Percentiles rank a stretch among this genome's conserved stretches.
phyloP scores from a whole-genome alignment of 2,888 invertebrate species.

The Leptopilina syphax region DNA sequence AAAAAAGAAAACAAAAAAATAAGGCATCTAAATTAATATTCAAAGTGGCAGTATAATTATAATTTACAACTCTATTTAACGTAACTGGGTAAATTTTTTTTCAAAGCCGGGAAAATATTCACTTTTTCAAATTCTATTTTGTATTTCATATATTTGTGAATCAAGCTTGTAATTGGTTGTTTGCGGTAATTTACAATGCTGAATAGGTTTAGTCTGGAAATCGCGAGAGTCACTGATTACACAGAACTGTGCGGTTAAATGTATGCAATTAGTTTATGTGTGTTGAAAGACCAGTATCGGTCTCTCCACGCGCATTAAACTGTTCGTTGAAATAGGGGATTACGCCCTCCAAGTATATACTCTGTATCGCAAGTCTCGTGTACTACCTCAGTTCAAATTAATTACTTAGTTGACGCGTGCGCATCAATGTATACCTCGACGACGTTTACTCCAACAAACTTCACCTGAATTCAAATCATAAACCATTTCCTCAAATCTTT shows the following conservation, averaged over 20 bases:
- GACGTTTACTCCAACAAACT: constrained; percentile 53
- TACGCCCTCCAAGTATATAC: constrained; percentile 50
- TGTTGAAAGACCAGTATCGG: constrained; percentile 49
- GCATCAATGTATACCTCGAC: constrained; percentile 53
- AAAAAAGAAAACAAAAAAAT: neutral
- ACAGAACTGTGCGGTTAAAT: constrained; percentile 34
- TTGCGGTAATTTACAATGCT: constrained; percentile 18
- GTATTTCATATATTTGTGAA: neutral
- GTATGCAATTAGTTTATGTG: constrained; percentile 39
- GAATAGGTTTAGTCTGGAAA: constrained; percentile 23
- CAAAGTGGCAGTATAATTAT: no score
- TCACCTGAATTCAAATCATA: constrained; percentile 50
- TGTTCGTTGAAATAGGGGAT: constrained; percentile 53
- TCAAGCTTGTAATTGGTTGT: constrained; percentile 4
- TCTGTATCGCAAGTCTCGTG: constrained; percentile 54
- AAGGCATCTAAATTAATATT: no score
- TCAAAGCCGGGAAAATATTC: no score
- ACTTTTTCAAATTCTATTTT: neutral
- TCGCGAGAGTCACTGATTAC: constrained; percentile 36
- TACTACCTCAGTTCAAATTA: constrained; percentile 55
- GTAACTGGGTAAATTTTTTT: no score
- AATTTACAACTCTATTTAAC: no score
- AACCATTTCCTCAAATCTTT: neutral
- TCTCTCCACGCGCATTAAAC: constrained; percentile 53
- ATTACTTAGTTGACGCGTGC: constrained; percentile 58